Evolutionary conservation across 2,888 invertebrate genomes (phyloP), one percentile per base, ranked within the genome.

Genomic region (Germaria angustata): DNA sequence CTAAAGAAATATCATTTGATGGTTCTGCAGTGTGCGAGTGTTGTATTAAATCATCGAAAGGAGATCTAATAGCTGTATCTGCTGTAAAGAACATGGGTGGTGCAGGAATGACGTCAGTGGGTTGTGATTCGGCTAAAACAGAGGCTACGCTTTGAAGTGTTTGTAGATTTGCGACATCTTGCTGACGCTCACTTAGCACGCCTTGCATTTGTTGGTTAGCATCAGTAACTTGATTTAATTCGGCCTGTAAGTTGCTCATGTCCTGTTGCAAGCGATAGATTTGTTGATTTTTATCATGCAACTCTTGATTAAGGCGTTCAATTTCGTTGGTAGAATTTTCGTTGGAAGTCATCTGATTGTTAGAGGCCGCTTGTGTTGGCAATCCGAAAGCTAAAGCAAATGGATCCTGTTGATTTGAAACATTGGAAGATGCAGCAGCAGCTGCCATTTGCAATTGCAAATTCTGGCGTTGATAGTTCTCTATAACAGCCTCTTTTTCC

Each of bases 401-500:
- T 2, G 84, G 75, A 81, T 86, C 84, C 1, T 66, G 41, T 46
- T 83, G 85, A 13, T 81, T 81, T 5, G 63, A 39, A 0, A 66
- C 69, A 55, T 24, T 72, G 7, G 83, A 51, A 20, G 46, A 53
- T 20, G 80, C 39, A 6, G 85, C 83, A 24, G 86, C 83, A 8
- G 85, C 83, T 3, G 87, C 85, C 75, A 86, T 86, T 87, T 91
- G 90, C 5, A 91, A 84, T 79, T 91, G 90, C 68, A 90, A 85
- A 79, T 90, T 88, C 79, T 90, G 88, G 2, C 87, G 87, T 80
- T 91, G 90, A 81, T 91, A 91, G 79, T 87, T 90, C 36, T 90
- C 88, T 69, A 93, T 92, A 85, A 93, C 92, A 36, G 92, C 87
- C 86, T 92, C 92, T 87, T 93, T 93, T 75, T 89, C 92, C 39